phyloP scores from a whole-genome alignment of 2,888 invertebrate species.

The Volucella inanis region DNA sequence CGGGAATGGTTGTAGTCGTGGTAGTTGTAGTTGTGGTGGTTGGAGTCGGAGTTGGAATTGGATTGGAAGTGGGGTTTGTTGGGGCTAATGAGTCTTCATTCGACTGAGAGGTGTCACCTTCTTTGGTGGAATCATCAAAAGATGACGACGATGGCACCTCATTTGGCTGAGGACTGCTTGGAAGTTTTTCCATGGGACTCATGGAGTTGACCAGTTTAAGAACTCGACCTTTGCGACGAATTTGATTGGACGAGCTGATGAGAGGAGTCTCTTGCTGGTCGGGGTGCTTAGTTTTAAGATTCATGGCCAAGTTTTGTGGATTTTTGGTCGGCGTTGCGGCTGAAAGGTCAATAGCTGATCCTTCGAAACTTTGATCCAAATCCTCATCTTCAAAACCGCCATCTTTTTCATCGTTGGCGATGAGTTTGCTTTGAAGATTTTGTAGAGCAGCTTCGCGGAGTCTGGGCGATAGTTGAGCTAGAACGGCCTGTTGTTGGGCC shows the following conservation, averaged over 20 bases:
- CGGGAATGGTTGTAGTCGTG: conserved; percentile 76
- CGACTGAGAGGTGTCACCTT: conserved; percentile 21
- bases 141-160: conserved; percentile 60
- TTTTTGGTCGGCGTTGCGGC: conserved; percentile 81
- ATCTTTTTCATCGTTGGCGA: conserved; percentile 48
- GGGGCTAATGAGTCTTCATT: conserved; percentile 41
- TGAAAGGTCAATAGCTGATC: conserved; percentile 82
- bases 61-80: conserved; percentile 64
- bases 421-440: conserved; percentile 76
- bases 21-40: conserved; percentile 44
- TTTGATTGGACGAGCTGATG: conserved; percentile 78
- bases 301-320: conserved; percentile 75
- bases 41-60: conserved; percentile 54
- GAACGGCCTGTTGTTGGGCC: conserved; percentile 82
- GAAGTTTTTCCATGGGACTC: conserved; percentile 77
- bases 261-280: conserved; percentile 79
- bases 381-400: conserved; percentile 76
- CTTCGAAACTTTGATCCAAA: conserved; percentile 78
- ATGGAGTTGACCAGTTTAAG: conserved; percentile 87
- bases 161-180: conserved; percentile 83
- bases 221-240: conserved; percentile 92
- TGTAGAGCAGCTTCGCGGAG: conserved; percentile 78
- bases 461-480: conserved; percentile 81
- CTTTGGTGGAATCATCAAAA: conserved; percentile 51
- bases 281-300: conserved; percentile 78